A percentile compares a stretch with the other conserved stretches of the same genome.
phyloP scores from a whole-genome alignment of 2,888 invertebrate genomes.

The Ectobius pallidus region DNA sequence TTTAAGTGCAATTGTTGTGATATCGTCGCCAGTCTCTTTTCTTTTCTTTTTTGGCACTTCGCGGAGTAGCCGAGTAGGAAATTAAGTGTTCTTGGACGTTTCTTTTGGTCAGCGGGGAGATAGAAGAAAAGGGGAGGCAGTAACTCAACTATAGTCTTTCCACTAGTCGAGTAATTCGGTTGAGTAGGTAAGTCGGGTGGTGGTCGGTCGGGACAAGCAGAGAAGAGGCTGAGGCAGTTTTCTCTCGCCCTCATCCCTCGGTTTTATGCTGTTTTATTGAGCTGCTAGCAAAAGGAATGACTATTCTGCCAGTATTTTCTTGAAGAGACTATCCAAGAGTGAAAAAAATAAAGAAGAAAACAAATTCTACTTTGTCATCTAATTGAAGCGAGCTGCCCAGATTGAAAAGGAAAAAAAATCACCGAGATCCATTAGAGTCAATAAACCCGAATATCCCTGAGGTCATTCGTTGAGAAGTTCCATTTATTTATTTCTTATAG shows the following conservation, averaged over 20 bases:
- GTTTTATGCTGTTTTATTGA: not conserved
- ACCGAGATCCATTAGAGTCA: not conserved
- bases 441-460: not conserved
- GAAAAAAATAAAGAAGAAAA: not conserved
- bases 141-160: slow-evolving; percentile 19
- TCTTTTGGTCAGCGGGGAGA: slow-evolving; percentile 7
- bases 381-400: not conserved
- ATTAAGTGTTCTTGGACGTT: slow-evolving; percentile 20
- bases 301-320: not conserved
- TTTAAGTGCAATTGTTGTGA: not conserved
- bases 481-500: too few species aligned
- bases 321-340: not conserved
- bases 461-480: too few species aligned
- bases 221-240: not conserved
- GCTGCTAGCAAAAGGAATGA: not conserved
- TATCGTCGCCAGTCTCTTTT: not conserved
- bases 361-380: not conserved
- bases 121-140: not conserved
- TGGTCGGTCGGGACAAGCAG: not conserved
- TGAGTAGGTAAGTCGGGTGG: slow-evolving; percentile 8
- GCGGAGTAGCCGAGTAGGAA: slow-evolving; percentile 1
- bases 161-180: slow-evolving; percentile 11
- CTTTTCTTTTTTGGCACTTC: slow-evolving; percentile 4
- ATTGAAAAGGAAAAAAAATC: not conserved
- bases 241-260: too few species aligned